Percentiles rank a stretch among this genome's conserved stretches.
These are phyloP conservation scores for Dorcus parallelipipedus DNA, from an alignment of 2,888 invertebrate species.

Conservation along the genomic window DNA sequence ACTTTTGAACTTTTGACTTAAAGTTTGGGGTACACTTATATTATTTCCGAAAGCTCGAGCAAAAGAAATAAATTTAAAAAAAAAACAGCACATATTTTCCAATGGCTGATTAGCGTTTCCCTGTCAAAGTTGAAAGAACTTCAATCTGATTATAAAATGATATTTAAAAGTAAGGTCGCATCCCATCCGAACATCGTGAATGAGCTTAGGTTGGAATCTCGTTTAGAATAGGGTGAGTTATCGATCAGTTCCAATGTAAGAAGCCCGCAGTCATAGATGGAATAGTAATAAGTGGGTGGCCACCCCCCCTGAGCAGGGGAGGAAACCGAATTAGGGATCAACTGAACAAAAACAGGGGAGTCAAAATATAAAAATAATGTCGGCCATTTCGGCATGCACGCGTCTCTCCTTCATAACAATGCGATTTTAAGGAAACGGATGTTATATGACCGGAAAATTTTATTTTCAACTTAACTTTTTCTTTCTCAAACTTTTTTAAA, in stretches of 20 bases:
- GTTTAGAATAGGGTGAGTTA: conserved; percentile 41
- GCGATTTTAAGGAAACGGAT: not conserved
- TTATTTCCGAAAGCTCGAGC: too few species aligned
- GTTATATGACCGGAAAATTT: not conserved
- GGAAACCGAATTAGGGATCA: conserved; percentile 48
- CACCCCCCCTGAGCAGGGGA: conserved; percentile 32
- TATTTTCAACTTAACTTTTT: not conserved
- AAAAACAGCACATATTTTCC: too few species aligned
- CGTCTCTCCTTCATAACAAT: not conserved
- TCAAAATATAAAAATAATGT: conserved; percentile 44
- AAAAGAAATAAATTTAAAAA: too few species aligned
- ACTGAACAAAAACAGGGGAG: conserved; percentile 45
- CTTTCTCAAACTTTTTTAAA: too few species aligned
- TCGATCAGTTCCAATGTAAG: conserved; percentile 43
- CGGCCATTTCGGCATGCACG: conserved; percentile 28
- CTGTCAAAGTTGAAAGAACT: conserved; percentile 26
- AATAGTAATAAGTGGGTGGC: conserved; percentile 48
- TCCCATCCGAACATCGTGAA: not conserved
- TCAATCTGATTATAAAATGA: conserved; percentile 35
- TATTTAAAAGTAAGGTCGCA: conserved; percentile 25
- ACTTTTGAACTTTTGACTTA: too few species aligned
- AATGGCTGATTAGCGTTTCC: conserved; percentile 16
- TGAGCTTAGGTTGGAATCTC: conserved; percentile 37
- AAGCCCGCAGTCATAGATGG: conserved; percentile 45
- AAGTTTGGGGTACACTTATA: too few species aligned